Evolutionary conservation across 2,888 invertebrate species (phyloP), one percentile per base, ranked within the genome.

Genomic region (Nudaria mundana): DNA sequence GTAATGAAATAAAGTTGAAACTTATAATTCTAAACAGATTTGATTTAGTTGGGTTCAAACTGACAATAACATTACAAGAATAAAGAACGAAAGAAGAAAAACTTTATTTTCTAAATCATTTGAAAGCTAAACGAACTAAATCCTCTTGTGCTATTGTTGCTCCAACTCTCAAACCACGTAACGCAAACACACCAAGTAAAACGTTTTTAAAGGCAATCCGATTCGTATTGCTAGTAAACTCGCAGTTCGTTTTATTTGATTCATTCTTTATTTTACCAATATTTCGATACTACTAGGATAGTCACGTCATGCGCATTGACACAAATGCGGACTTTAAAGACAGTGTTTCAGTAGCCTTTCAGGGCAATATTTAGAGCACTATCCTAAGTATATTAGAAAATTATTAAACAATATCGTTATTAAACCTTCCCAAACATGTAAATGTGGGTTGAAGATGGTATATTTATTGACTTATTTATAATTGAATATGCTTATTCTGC

Each of bases 161-260:
- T 31, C 26, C 13, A 12, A 29, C 24, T 28, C 13, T 28, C 13
- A 32, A 10, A 22, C 30, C 26, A 28, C 25, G 20, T 11, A 47
- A 40, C 40, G 30, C 30, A 58, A 47, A 58, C 35, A 47, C 12
- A 10, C 8, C 16, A 23, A 25, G 24, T 33, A 38, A 18, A 45
- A 43, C 39, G 30, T 44, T 48, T 47, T 48, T 40, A 44, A 52
- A 52, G 23, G 35, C 33, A 42, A 42, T 42, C 30, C 37, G 37
- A 37, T 42, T 42, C 25, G 28, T 37, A 41, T 32, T 18, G 24
- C 11, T 25, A n/a, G 37, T 33, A 30, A 37, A 37, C 40, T 24
- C 24, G 6, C 3, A 24, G 34, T 42, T 42, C 37, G 32, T 42
- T 42, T 41, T 37, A 37, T 37, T 29, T 20, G 22, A 42, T 37